phyloP scores from a whole-genome alignment of 2,888 invertebrate species.

The Punctoribates punctum region DNA sequence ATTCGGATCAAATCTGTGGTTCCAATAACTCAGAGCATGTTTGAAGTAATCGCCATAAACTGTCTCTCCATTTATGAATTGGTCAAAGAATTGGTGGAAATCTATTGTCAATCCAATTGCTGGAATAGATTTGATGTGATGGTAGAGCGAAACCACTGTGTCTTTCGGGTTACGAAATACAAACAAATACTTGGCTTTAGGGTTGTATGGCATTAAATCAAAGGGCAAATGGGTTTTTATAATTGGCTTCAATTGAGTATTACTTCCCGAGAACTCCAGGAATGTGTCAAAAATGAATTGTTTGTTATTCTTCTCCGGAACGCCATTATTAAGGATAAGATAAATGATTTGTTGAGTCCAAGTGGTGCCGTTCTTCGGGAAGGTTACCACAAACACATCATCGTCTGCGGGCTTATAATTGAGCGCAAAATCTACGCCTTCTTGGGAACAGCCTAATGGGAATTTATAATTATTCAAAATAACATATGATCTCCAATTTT shows the following conservation, averaged over 20 bases:
- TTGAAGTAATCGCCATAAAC: slow-evolving; percentile 34
- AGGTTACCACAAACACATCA: slow-evolving; percentile 46
- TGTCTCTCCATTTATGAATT: slow-evolving; percentile 11
- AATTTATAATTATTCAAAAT: neutral
- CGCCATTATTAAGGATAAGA: slow-evolving; percentile 44
- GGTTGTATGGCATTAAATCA: slow-evolving; percentile 43
- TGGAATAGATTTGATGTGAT: slow-evolving; percentile 49
- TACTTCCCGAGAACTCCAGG: neutral
- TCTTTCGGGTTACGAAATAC: slow-evolving; percentile 57
- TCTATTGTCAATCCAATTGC: neutral
- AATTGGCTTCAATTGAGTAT: slow-evolving; percentile 13
- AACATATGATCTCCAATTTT: neutral
- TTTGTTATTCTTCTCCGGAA: slow-evolving; percentile 4
- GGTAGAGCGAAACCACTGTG: slow-evolving; percentile 55
- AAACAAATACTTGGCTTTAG: slow-evolving; percentile 51
- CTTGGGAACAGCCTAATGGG: neutral
- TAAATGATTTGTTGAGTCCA: slow-evolving; percentile 46
- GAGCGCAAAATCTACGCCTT: slow-evolving; percentile 41
- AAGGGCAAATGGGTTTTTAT: slow-evolving; percentile 51
- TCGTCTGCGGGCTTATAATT: slow-evolving; percentile 44
- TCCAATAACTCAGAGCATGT: neutral
- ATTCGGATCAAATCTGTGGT: slow-evolving; percentile 49
- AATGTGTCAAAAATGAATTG: neutral
- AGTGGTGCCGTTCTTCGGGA: slow-evolving; percentile 48
- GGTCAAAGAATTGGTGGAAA: slow-evolving; percentile 35